Evolutionary conservation across 2,797 vertebrate species (phyloP).

Genomic region (Pipistrellus nathusii): DNA sequence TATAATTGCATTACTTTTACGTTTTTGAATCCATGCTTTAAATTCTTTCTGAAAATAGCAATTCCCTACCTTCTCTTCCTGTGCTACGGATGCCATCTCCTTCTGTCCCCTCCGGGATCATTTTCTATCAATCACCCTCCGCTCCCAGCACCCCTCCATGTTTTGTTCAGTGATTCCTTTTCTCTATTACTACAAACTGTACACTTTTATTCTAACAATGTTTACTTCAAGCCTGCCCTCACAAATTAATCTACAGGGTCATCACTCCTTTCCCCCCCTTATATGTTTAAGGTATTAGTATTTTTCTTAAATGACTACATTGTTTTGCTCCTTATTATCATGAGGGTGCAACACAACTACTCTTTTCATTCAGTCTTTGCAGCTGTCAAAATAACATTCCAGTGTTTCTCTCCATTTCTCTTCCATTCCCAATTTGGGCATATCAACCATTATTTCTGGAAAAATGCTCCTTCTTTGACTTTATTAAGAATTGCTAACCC

Average conservation of each 20-base stretch:
- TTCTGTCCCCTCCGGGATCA: not conserved
- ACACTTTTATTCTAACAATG: not conserved
- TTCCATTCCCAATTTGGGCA: slow-evolving; percentile 17
- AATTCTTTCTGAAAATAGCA: not conserved
- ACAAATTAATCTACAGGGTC: not conserved
- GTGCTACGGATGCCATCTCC: not conserved
- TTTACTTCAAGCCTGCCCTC: not conserved
- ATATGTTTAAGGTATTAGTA: not conserved
- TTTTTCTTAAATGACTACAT: not conserved
- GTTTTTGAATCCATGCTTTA: not conserved
- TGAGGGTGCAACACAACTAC: not conserved
- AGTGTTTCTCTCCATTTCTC: slow-evolving; percentile 36
- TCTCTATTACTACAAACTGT: not conserved
- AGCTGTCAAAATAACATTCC: slow-evolving; percentile 34
- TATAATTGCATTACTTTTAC: slow-evolving; percentile 15
- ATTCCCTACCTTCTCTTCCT: not conserved
- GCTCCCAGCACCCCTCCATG: not conserved
- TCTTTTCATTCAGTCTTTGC: not conserved
- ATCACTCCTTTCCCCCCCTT: not conserved
- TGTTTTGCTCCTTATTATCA: slow-evolving; percentile 30
- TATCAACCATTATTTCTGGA: slow-evolving; percentile 21
- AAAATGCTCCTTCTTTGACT: not conserved
- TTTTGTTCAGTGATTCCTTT: not conserved
- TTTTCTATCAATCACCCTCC: not conserved
- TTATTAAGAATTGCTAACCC: not conserved